A percentile compares a stretch with the other conserved stretches of the same genome.
phyloP scores from a whole-genome alignment of 2,113 vertebrate species.

The Brachionichthys hirsutus region DNA sequence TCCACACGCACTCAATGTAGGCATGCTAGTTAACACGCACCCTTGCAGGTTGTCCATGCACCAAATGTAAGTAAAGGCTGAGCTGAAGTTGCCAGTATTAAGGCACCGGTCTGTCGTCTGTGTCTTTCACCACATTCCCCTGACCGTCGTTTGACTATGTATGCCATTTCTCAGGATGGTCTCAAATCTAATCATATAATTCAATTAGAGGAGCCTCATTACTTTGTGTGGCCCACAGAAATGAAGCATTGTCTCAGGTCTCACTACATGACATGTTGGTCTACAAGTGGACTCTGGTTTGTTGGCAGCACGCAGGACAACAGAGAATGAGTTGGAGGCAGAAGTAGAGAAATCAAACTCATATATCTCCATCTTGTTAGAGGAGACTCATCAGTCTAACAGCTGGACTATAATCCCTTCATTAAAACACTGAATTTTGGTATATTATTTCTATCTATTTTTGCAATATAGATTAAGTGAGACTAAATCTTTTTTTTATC shows the following conservation, averaged over 20 bases:
- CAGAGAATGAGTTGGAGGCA: background rate
- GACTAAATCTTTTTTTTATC: no score
- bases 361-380: constrained; percentile 24
- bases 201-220: constrained; percentile 62
- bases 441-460: no score
- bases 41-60: background rate
- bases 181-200: constrained; percentile 71
- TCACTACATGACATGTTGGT: constrained; percentile 45
- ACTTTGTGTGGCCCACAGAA: constrained; percentile 52
- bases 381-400: constrained; percentile 27
- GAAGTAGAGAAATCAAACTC: background rate
- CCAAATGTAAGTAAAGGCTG: background rate
- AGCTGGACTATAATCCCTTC: background rate
- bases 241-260: constrained; percentile 56
- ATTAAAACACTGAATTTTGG: background rate
- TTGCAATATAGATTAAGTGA: no score
- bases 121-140: constrained; percentile 7
- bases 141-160: constrained; percentile 52
- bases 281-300: constrained; percentile 15
- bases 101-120: background rate
- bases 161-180: constrained; percentile 45
- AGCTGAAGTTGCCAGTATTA: background rate
- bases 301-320: background rate
- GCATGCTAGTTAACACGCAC: background rate
- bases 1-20: background rate